phyloP scores from a whole-genome alignment of 2,888 invertebrate genomes.

The Erpobdella octoculata region DNA sequence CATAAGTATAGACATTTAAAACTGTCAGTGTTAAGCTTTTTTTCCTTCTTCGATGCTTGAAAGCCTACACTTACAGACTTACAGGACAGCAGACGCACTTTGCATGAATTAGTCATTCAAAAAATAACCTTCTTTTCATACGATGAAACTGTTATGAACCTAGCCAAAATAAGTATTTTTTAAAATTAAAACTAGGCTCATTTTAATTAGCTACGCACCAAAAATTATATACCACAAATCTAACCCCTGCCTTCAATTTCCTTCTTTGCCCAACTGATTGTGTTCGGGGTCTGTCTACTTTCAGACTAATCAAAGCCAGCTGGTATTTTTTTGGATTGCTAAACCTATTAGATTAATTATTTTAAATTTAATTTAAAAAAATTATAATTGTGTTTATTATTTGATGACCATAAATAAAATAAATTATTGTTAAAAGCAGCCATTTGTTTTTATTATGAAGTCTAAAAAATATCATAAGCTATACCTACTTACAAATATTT shows the following conservation, averaged over 20 bases:
- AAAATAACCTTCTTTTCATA: not conserved
- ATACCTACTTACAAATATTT: too few relatives aligned
- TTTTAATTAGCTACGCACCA: not conserved
- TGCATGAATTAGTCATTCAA: not conserved
- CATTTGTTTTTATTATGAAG: too few relatives aligned
- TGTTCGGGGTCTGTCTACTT: not conserved
- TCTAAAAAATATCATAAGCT: too few relatives aligned
- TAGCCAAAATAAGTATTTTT: too few relatives aligned
- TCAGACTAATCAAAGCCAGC: not conserved
- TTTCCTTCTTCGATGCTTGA: too few relatives aligned
- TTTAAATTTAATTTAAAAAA: not conserved
- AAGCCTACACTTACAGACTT: too few relatives aligned
- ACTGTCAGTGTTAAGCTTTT: too few relatives aligned
- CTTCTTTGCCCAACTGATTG: slow-evolving; percentile 18
- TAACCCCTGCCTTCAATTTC: slow-evolving; percentile 12
- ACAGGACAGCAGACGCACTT: not conserved
- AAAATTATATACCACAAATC: not conserved
- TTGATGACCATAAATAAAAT: not conserved
- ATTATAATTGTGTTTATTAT: not conserved
- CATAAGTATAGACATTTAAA: too few relatives aligned
- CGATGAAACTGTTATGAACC: not conserved
- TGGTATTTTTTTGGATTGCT: too few relatives aligned
- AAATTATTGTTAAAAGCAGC: not conserved
- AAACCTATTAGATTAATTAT: not conserved
- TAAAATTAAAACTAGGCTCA: too few relatives aligned